phyloP scores from a whole-genome alignment of 23 tunicate species.

The Phallusia fumigata region DNA sequence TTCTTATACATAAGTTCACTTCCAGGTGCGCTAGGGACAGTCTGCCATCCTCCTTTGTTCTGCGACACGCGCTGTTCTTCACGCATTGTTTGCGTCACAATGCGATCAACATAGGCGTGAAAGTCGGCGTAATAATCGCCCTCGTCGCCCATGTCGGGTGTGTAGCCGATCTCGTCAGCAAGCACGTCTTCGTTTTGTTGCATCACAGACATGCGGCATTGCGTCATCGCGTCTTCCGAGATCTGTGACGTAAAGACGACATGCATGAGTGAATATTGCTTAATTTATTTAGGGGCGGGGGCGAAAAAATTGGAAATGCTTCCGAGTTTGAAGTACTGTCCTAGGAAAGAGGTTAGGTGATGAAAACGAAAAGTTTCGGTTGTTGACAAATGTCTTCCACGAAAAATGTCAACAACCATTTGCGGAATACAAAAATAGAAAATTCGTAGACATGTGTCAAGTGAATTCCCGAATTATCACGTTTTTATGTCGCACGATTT shows the following conservation, averaged over 20 bases:
- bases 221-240: conserved; percentile 85
- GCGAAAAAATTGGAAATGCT: background rate
- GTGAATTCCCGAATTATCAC: too few relatives aligned
- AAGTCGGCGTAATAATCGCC: conserved; percentile 54
- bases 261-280: background rate
- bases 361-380: too few relatives aligned
- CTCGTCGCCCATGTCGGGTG: conserved; percentile 31
- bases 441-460: too few relatives aligned
- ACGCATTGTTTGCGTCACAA: conserved; percentile 29
- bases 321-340: background rate
- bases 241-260: conserved; percentile 45
- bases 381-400: too few relatives aligned
- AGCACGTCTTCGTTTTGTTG: conserved; percentile 85
- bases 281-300: too few relatives aligned
- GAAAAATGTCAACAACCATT: too few relatives aligned
- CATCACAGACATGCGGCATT: conserved; percentile 89
- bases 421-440: too few relatives aligned
- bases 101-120: conserved; percentile 64
- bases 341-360: too few relatives aligned
- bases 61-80: conserved; percentile 63
- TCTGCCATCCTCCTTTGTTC: conserved; percentile 65
- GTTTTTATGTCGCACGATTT: too few relatives aligned
- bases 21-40: conserved; percentile 36
- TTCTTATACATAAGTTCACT: conserved; percentile 66
- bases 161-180: conserved; percentile 73